phyloP scores from a whole-genome alignment of 2,113 vertebrate genomes.

The Euleptes europaea region DNA sequence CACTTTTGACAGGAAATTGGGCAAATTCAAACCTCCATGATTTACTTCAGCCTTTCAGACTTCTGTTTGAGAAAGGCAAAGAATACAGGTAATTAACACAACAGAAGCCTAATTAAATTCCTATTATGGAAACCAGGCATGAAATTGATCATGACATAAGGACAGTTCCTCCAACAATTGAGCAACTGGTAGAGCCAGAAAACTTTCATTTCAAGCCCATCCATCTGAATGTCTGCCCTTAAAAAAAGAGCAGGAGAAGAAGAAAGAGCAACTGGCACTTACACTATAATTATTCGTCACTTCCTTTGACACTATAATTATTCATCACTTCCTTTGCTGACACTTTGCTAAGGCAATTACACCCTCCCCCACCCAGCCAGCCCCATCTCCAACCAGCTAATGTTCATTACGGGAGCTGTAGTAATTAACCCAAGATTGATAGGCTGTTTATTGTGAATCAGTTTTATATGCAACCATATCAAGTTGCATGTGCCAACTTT shows the following conservation, averaged over 20 bases:
- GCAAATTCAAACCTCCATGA: slow-evolving; percentile 79
- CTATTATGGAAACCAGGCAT: slow-evolving; percentile 58
- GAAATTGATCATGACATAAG: slow-evolving; percentile 45
- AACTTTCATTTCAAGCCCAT: not conserved
- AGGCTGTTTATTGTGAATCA: slow-evolving; percentile 40
- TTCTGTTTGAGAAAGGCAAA: slow-evolving; percentile 73
- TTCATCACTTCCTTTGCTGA: slow-evolving; percentile 43
- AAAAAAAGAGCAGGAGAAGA: too few species aligned
- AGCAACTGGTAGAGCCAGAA: slow-evolving; percentile 21
- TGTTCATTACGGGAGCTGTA: slow-evolving; percentile 25
- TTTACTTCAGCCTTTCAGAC: slow-evolving; percentile 75
- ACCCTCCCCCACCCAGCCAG: not conserved
- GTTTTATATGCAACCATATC: slow-evolving; percentile 45
- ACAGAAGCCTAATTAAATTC: slow-evolving; percentile 68
- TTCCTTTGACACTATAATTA: slow-evolving; percentile 38
- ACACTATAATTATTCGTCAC: slow-evolving; percentile 19
- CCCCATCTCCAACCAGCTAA: not conserved
- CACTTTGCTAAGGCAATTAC: slow-evolving; percentile 29
- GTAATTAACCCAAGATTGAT: slow-evolving; percentile 51
- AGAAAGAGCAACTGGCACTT: slow-evolving; percentile 14
- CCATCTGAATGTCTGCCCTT: slow-evolving; percentile 24
- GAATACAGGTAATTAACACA: slow-evolving; percentile 73
- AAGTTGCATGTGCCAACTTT: slow-evolving; percentile 36
- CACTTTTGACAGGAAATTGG: slow-evolving; percentile 80
- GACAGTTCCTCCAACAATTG: slow-evolving; percentile 43